Conservation (phyloP, 2,113 vertebrate species). For the Octodon degus region DNA sequence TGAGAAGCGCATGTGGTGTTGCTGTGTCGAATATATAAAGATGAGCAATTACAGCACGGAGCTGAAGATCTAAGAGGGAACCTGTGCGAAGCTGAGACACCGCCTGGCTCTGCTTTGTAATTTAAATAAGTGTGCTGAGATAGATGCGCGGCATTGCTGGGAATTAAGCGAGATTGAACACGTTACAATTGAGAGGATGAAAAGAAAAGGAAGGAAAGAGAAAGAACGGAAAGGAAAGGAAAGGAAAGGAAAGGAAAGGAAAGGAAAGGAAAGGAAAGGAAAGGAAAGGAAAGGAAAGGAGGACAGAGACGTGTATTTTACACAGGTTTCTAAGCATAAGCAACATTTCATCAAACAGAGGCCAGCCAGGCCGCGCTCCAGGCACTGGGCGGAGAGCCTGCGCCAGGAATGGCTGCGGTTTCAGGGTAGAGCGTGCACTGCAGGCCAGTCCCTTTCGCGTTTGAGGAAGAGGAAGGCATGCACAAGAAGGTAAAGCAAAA, state of each 20-base stretch:
- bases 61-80: background rate
- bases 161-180: background rate
- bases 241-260: background rate
- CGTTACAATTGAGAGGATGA: background rate
- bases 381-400: background rate
- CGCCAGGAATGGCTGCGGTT: background rate
- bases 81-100: background rate
- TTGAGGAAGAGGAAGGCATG: background rate
- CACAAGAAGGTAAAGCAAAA: background rate
- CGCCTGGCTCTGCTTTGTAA: background rate
- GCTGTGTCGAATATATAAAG: background rate
- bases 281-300: background rate
- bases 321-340: background rate
- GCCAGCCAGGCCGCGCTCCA: background rate
- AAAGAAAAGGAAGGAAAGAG: background rate
- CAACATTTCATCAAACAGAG: background rate
- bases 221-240: background rate
- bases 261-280: too few species aligned
- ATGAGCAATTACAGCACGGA: background rate
- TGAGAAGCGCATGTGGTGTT: background rate
- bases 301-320: background rate
- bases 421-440: accelerated
- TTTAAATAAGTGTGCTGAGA: background rate
- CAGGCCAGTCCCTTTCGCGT: background rate
- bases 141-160: background rate